phyloP scores from a whole-genome alignment of 2,888 invertebrate genomes.

The Oscheius sp. region DNA sequence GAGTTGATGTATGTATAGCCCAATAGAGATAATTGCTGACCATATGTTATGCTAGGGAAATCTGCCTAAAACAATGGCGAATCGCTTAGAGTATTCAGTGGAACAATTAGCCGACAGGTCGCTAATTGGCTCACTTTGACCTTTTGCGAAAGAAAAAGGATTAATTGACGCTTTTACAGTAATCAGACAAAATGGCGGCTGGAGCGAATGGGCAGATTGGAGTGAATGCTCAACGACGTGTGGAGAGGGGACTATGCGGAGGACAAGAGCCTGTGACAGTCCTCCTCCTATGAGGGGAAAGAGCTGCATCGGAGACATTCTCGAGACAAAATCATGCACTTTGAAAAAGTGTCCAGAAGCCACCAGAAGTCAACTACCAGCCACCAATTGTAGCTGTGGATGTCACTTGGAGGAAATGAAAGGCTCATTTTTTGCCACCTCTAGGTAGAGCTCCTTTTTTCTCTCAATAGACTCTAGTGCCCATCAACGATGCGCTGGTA shows the following conservation, averaged over 20 bases:
- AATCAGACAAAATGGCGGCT: slow-evolving; percentile 55
- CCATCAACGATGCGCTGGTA: slow-evolving; percentile 31
- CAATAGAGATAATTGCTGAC: slow-evolving; percentile 24
- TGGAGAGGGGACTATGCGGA: slow-evolving; percentile 48
- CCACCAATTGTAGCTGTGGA: slow-evolving; percentile 57
- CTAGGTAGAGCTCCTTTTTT: slow-evolving; percentile 26
- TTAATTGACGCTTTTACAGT: too few species aligned
- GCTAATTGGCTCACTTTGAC: slow-evolving; percentile 4
- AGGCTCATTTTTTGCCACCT: slow-evolving; percentile 55
- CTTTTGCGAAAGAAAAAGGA: background rate
- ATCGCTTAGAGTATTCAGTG: background rate
- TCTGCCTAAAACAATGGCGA: slow-evolving; percentile 11
- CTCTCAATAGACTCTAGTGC: slow-evolving; percentile 15
- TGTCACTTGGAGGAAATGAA: slow-evolving; percentile 44
- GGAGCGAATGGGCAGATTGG: slow-evolving; percentile 59
- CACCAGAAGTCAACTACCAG: slow-evolving; percentile 36
- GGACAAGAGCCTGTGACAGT: slow-evolving; percentile 52
- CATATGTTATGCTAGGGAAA: slow-evolving; percentile 14
- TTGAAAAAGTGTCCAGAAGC: slow-evolving; percentile 53
- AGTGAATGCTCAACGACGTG: slow-evolving; percentile 56
- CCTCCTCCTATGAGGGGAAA: slow-evolving; percentile 57
- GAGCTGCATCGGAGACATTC: slow-evolving; percentile 54
- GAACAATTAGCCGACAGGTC: slow-evolving; percentile 23
- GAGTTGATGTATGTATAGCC: slow-evolving; percentile 25
- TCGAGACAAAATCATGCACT: slow-evolving; percentile 51